Conservation (phyloP, 2,888 invertebrate species). For the Dryococelus australis region DNA sequence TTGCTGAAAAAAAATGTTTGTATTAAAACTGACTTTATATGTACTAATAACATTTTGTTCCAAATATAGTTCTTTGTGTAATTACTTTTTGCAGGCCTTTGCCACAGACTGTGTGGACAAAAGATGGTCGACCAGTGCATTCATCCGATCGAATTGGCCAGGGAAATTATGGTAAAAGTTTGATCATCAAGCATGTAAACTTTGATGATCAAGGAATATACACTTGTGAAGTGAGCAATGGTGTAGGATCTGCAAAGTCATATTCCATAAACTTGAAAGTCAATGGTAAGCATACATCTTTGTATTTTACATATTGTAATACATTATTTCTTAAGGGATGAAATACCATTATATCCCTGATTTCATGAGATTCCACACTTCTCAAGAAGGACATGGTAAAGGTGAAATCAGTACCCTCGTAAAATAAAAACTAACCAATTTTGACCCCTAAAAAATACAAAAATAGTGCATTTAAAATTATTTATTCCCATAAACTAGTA, state of each 20-base stretch:
- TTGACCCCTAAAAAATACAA: too few species aligned
- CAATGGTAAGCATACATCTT: constrained; percentile 61
- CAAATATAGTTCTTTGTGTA: too few species aligned
- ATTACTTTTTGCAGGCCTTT: constrained; percentile 71
- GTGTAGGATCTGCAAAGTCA: constrained; percentile 83
- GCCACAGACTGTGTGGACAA: constrained; percentile 93
- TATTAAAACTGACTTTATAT: too few species aligned
- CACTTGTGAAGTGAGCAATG: constrained; percentile 93
- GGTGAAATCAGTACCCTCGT: too few species aligned
- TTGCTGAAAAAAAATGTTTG: too few species aligned
- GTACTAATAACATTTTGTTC: too few species aligned
- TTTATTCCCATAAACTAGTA: too few species aligned
- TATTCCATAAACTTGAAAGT: constrained; percentile 84
- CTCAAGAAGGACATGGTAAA: too few species aligned
- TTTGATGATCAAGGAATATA: constrained; percentile 92
- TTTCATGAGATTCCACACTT: too few species aligned
- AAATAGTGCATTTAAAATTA: too few species aligned
- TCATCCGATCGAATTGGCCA: constrained; percentile 79
- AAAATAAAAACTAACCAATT: too few species aligned
- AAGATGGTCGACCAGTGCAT: constrained; percentile 74
- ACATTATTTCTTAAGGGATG: constrained; percentile 34
- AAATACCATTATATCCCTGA: neutral
- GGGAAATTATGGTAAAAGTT: constrained; percentile 94
- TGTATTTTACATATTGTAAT: constrained; percentile 28
- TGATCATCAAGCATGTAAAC: constrained; percentile 84